Evolutionary conservation across 2,888 invertebrate species (phyloP), one percentile per base, ranked within the genome.

Genomic region (Vannuccia rotundouncinata): DNA sequence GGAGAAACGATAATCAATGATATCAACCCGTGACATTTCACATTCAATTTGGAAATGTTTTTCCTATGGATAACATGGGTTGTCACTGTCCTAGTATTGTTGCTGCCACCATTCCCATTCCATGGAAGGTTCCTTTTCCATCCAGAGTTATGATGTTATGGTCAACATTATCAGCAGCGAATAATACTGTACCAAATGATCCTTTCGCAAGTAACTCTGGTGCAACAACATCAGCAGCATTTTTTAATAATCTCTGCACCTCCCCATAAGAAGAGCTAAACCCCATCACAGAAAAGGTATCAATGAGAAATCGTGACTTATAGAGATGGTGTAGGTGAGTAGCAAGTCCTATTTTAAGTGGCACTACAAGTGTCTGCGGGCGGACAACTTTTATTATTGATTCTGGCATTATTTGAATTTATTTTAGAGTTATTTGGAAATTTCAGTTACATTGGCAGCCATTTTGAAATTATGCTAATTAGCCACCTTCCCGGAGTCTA

Each of bases 101-200:
- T 29, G 75, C 75, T 31, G 75, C 75, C 5, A 75, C 22, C 75
- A 75, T 75, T 22, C 75, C 29, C 66, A 66, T 66, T 66, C 66
- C 66, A 66, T 66, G 25, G 25, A 66, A 66, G 17, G 66, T 66
- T n/a, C 66, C 66, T 66, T 66, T 66, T n/a, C 66, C 66, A 22
- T 66, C 66, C 25, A 66, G 66, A 22, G 66, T 66, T 22, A 66
- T n/a, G 25, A 66, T 66, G 66, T 66, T 66, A 22, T 66, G 66
- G 25, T 66, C 66, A 66, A 66, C 66, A 66, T 66, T 66, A 66
- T 66, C 66, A n/a, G 66, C 66, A 66, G 66, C 66, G 25, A 66
- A 66, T 29, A 31, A 31, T n/a, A 75, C 29, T 29, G 30, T 75
- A 29, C 5, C 22, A 73, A 13, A 5, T 10, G 5, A 5, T 27